Base-by-base conservation (phyloP, 2,888 invertebrate species). In the Rosalia funebris region DNA sequence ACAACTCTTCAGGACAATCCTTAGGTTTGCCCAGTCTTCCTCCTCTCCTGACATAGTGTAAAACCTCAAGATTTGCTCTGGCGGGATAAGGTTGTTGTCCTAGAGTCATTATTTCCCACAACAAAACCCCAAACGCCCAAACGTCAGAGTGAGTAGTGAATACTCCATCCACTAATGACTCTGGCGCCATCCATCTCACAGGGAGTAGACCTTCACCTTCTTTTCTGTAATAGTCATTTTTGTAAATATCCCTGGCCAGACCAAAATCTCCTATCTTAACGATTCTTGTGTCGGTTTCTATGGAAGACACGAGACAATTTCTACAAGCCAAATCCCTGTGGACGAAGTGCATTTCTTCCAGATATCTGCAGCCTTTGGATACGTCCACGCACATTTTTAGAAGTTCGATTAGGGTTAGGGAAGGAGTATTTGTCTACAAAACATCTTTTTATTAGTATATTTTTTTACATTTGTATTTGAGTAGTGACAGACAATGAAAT, bases 241-340 rank as follows among this genome's bases (percentile, higher is more conserved):
- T 95, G 81, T 98, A 98, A 65, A 98, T 95, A 80, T 98, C 98
- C 63, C 98, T 85, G 0, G 98, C 97, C 5, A 99, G 84, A 0
- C 98, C 98, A 79, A 98, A 98, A 82, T 98, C 98, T 0, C 97
- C 98, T 56, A 96, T 95, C 82, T 96, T 96, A n/a, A 96, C 95
- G 10, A 95, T 90, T 57, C 95, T 86, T 1, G 86, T 84, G 20
- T 85, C 85, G 0, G 89, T 86, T 62, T 88, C 88, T 14, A 82
- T 82, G 0, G 88, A 86, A 0, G 93, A 92, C 0, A 98, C 96
- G 11, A 98, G 84, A 76, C 98, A 99, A 82, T 99, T 99, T 47
- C 98, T 86, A 66, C 96, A 96, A 0, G 98, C 98, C 58, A 99
- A 84, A 84, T 99, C 98, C 63, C 96, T 88, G 82, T 98, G 98